phyloP scores from a whole-genome alignment of 2,113 vertebrate genomes.

The Marcusenius ussheri region DNA sequence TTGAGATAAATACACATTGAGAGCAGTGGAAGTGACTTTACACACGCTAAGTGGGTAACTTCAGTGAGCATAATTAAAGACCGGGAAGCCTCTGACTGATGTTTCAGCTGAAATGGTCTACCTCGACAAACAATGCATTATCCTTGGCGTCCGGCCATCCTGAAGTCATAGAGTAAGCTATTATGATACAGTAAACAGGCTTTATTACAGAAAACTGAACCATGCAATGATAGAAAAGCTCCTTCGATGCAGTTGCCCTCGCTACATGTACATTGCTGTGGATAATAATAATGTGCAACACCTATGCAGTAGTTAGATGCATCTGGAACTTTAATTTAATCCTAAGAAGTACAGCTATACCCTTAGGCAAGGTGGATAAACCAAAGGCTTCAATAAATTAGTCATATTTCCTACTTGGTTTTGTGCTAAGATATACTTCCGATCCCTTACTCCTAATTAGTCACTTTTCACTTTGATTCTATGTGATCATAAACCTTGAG shows the following conservation, averaged over 20 bases:
- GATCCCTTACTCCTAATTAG: neutral
- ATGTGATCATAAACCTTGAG: neutral
- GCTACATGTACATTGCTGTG: neutral
- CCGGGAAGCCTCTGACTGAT: constrained; percentile 30
- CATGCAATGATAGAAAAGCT: neutral
- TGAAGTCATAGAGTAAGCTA: constrained; percentile 30
- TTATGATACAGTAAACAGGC: constrained; percentile 30
- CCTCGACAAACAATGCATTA: constrained; percentile 26
- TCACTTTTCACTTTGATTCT: neutral
- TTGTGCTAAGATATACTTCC: constrained; percentile 6
- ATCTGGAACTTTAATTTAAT: neutral
- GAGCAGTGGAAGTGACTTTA: constrained; percentile 33
- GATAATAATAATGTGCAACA: neutral
- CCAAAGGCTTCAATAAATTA: neutral
- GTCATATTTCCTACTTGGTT: neutral
- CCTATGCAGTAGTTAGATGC: neutral
- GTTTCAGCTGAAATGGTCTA: constrained; percentile 39
- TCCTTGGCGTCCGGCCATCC: constrained; percentile 25
- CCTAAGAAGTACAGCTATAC: neutral
- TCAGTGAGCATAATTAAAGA: constrained; percentile 36
- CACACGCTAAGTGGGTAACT: constrained; percentile 34
- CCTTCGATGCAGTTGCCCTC: neutral
- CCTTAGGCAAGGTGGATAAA: neutral
- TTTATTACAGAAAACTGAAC: neutral
- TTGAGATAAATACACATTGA: constrained; percentile 11